Conservation (phyloP, 2,888 invertebrate species). For the Stomorhina lunata region DNA sequence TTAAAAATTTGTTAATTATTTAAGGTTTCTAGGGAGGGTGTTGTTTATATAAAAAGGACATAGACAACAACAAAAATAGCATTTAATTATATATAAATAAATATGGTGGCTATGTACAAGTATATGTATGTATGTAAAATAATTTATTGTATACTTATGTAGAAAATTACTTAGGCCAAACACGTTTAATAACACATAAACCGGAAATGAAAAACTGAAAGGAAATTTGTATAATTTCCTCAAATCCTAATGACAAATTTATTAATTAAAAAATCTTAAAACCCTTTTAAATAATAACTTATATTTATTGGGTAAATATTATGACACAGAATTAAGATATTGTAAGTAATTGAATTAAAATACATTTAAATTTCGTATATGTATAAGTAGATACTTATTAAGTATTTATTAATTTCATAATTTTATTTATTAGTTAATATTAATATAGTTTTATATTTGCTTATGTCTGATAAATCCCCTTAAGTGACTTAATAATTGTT, state of each 20-base stretch:
- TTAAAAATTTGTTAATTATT: constrained; percentile 46
- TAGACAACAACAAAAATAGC: background rate
- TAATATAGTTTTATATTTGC: no score
- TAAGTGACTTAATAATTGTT: background rate
- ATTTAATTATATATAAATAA: no score
- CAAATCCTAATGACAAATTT: background rate
- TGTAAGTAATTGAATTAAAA: no score
- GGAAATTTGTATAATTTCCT: constrained; percentile 39
- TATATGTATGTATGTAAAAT: background rate
- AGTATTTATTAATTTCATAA: background rate
- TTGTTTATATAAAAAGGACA: background rate
- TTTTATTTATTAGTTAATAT: no score
- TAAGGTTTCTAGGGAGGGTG: background rate
- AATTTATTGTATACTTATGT: background rate
- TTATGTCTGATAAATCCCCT: no score
- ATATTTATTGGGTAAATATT: no score
- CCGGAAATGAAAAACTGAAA: constrained; percentile 31
- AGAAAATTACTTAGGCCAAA: background rate
- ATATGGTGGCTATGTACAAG: background rate
- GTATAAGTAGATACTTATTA: no score
- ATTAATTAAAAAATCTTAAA: no score
- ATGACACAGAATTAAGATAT: no score
- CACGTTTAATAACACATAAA: constrained; percentile 10
- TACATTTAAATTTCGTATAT: no score
- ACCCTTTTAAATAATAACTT: no score